These are phyloP conservation scores for Lordiphosa mommai DNA, from an alignment of 1,140 invertebrate species.

Conservation along the genomic window DNA sequence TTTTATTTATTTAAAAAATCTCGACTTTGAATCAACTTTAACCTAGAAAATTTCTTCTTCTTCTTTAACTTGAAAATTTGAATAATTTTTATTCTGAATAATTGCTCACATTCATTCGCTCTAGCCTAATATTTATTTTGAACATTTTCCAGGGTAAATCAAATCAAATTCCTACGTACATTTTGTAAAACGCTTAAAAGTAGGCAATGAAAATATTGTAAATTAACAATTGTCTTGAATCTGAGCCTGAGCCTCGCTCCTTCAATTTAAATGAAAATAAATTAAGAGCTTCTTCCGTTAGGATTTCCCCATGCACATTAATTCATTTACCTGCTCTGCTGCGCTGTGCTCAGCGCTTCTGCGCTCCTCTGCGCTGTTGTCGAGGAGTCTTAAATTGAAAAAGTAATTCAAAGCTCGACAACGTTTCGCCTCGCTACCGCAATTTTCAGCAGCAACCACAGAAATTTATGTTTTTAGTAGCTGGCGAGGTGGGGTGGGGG, in stretches of 20 bases:
- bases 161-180: no score
- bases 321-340: constrained; percentile 65
- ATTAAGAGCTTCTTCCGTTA: constrained; percentile 40
- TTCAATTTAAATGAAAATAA: constrained; percentile 42
- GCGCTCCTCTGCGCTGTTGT: constrained; percentile 6
- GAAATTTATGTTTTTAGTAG: constrained; percentile 67
- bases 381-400: constrained; percentile 65
- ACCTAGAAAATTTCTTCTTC: no score
- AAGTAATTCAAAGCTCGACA: constrained; percentile 59
- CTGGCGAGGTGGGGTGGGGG: not conserved
- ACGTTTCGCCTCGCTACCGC: constrained; percentile 44
- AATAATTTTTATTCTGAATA: no score
- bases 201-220: constrained; percentile 1
- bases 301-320: constrained; percentile 40
- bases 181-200: not conserved
- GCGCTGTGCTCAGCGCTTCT: not conserved
- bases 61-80: no score
- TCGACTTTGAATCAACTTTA: no score
- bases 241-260: not conserved
- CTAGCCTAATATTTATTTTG: not conserved
- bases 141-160: no score
- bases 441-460: constrained; percentile 67
- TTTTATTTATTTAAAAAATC: no score
- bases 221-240: constrained; percentile 13
- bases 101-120: no score